Evolutionary conservation across 2,113 vertebrate genomes (phyloP).

Genomic region (Brachyhypopomus gauderio): DNA sequence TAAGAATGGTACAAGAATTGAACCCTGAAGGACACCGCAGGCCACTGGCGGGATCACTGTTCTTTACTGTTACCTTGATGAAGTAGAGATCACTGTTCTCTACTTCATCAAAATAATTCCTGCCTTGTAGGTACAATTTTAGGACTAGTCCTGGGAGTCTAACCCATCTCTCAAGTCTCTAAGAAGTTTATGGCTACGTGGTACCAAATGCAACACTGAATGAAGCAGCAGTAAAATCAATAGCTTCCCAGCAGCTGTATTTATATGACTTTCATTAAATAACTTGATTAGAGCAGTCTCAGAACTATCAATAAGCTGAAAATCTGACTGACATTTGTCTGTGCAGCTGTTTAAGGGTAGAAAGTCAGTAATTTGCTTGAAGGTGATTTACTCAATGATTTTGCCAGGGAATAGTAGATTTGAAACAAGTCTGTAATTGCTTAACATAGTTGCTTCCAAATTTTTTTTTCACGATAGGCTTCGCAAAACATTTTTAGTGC

Average conservation of each 20-base stretch:
- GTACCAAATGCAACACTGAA: neutral
- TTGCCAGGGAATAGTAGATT: no score
- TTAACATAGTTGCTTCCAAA: no score
- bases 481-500: neutral
- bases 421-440: no score
- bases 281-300: neutral
- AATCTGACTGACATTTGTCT: no score
- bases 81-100: neutral
- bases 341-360: no score
- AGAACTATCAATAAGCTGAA: neutral
- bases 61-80: no score
- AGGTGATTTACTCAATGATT: no score
- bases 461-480: no score
- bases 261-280: neutral
- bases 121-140: neutral
- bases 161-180: no score
- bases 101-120: neutral
- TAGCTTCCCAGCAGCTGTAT: neutral
- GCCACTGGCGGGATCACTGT: neutral
- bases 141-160: neutral
- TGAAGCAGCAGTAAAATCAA: neutral
- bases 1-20: neutral
- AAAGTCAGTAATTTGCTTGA: no score
- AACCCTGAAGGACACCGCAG: neutral
- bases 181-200: no score